Conservation (phyloP, 2,113 vertebrate species). For the rat (Rattus norvegicus) region DNA sequence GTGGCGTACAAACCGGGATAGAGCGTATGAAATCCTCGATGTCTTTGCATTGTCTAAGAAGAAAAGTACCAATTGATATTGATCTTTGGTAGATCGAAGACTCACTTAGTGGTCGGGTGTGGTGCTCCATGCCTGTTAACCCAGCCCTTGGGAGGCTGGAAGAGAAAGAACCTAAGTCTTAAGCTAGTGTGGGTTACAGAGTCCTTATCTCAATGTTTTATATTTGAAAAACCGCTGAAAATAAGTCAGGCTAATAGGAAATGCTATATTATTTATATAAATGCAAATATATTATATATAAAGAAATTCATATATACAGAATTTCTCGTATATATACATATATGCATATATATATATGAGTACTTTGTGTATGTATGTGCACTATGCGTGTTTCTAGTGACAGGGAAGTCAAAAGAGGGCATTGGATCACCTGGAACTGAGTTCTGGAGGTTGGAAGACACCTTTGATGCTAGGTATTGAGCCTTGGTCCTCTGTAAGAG, state of each 20-base stretch:
- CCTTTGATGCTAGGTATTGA: not conserved
- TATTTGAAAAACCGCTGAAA: not conserved
- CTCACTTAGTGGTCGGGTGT: not conserved
- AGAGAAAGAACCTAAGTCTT: not conserved
- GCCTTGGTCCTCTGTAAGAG: not conserved
- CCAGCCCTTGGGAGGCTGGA: not conserved
- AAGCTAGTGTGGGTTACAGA: not conserved
- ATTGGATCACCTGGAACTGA: not conserved
- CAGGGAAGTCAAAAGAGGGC: not conserved
- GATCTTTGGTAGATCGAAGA: conserved; percentile 30
- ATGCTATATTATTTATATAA: not conserved
- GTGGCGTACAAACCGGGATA: not conserved
- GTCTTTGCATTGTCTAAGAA: not conserved
- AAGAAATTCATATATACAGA: too few relatives aligned
- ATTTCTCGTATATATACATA: too few relatives aligned
- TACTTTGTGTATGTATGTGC: not conserved
- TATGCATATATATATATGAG: not conserved
- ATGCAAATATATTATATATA: not conserved
- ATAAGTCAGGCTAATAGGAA: not conserved
- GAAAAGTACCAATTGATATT: not conserved
- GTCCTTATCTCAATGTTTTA: not conserved
- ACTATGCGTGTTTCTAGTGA: not conserved
- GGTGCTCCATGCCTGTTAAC: not conserved
- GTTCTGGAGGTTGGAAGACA: too few relatives aligned
- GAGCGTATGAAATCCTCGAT: not conserved